phyloP scores from a whole-genome alignment of 2,113 vertebrate species.

The Fulica atra region DNA sequence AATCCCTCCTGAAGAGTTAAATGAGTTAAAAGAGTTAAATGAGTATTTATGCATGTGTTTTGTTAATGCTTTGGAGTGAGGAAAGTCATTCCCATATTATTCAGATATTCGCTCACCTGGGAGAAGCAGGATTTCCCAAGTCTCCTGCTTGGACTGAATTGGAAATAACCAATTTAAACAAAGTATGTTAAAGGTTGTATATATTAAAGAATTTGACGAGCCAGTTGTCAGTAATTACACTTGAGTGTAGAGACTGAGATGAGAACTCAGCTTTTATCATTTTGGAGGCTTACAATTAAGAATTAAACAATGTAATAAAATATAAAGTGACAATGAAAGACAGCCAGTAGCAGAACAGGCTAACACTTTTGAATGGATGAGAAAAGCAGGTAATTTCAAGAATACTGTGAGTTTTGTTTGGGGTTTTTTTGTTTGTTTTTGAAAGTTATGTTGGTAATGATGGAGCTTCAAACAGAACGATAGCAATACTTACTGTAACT shows the following conservation, averaged over 20 bases:
- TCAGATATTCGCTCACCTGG: background rate
- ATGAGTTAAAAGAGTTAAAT: no score
- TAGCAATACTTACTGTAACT: background rate
- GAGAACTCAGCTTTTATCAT: background rate
- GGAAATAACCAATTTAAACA: background rate
- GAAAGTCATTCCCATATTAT: background rate
- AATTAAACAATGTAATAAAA: background rate
- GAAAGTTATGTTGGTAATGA: background rate
- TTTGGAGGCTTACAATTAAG: background rate
- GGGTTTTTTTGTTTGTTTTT: background rate
- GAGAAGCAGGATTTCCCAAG: background rate
- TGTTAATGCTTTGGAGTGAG: background rate
- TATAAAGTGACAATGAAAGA: background rate
- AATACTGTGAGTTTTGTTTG: background rate
- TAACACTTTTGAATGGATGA: background rate
- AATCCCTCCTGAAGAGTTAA: background rate
- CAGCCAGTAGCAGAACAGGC: background rate
- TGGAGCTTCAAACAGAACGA: background rate
- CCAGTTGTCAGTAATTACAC: background rate
- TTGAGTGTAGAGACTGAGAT: background rate
- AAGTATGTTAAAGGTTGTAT: background rate
- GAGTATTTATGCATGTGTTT: background rate
- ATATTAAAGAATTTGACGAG: background rate
- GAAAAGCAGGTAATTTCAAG: background rate
- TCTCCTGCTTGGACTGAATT: background rate